phyloP scores from a whole-genome alignment of 2,888 invertebrate species.

The Lamellibrachia satsuma region DNA sequence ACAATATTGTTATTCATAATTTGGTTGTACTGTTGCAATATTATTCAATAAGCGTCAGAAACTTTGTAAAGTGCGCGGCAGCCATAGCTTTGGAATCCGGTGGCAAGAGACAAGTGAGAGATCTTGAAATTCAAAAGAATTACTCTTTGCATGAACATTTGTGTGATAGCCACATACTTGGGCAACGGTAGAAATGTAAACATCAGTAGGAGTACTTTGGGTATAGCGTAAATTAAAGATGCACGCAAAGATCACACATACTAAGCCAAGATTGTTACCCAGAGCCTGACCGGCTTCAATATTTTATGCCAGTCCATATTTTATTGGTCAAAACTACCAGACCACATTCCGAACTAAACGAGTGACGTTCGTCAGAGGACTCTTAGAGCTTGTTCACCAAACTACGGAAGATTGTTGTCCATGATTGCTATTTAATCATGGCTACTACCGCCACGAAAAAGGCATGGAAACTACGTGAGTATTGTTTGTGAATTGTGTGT shows the following conservation, averaged over 20 bases:
- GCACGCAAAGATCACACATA: not conserved
- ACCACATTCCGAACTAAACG: slow-evolving; percentile 9
- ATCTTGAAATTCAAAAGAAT: not conserved
- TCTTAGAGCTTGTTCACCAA: not conserved
- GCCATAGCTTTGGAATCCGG: slow-evolving; percentile 17
- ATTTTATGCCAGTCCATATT: not conserved
- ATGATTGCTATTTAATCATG: slow-evolving; percentile 17
- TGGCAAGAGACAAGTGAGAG: slow-evolving; percentile 17
- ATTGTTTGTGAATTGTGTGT: not conserved
- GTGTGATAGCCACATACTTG: not conserved
- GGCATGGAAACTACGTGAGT: slow-evolving; percentile 40
- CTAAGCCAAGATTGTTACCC: not conserved
- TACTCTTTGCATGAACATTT: not conserved
- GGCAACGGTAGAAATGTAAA: not conserved
- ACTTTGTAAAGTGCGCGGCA: not conserved
- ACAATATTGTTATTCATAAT: not conserved
- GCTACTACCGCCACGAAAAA: slow-evolving; percentile 32
- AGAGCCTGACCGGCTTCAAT: slow-evolving; percentile 1
- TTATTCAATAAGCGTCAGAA: not conserved
- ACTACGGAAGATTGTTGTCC: not conserved
- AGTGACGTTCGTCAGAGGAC: not conserved
- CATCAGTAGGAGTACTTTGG: not conserved
- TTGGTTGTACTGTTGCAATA: not conserved
- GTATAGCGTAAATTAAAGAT: not conserved
- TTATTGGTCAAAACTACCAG: not conserved